A percentile compares a stretch with the other conserved stretches of the same genome.
Conservation (phyloP, 2,113 vertebrate species). For the Anas platyrhynchos region DNA sequence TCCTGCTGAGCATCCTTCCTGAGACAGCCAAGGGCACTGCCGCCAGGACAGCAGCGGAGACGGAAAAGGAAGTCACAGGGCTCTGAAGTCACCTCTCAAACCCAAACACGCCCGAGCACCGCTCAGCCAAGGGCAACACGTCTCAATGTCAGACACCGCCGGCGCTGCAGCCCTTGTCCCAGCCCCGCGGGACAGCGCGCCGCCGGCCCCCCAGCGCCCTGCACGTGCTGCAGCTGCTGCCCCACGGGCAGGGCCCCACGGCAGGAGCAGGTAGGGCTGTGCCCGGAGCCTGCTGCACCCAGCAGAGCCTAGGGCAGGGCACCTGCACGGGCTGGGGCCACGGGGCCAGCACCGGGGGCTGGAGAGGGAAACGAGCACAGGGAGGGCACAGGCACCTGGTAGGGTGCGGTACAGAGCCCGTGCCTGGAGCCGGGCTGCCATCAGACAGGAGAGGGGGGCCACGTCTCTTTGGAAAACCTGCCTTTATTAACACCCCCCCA, state of each 20-base stretch:
- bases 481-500: conserved; percentile 5
- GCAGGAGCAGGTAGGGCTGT: not conserved
- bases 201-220: fast-evolving
- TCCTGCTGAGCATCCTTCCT: not conserved
- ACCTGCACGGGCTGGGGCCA: not conserved
- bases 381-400: not conserved
- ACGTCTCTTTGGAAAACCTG: conserved; percentile 19
- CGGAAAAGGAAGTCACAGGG: conserved; percentile 53
- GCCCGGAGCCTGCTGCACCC: not conserved
- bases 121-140: conserved; percentile 31
- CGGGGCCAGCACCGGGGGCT: not conserved
- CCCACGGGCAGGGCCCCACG: fast-evolving
- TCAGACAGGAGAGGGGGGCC: conserved; percentile 36
- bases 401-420: not conserved
- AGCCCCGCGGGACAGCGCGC: fast-evolving
- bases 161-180: not conserved
- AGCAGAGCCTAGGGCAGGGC: not conserved
- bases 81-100: conserved; percentile 50
- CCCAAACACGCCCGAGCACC: not conserved
- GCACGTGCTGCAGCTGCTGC: fast-evolving
- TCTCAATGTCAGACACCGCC: conserved; percentile 43
- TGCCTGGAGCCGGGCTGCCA: not conserved
- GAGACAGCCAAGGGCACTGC: not conserved
- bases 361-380: not conserved
- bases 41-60: not conserved